These are phyloP conservation scores for Elaphurus davidianus DNA, from an alignment of 2,113 vertebrate genomes.

Conservation along the genomic window DNA sequence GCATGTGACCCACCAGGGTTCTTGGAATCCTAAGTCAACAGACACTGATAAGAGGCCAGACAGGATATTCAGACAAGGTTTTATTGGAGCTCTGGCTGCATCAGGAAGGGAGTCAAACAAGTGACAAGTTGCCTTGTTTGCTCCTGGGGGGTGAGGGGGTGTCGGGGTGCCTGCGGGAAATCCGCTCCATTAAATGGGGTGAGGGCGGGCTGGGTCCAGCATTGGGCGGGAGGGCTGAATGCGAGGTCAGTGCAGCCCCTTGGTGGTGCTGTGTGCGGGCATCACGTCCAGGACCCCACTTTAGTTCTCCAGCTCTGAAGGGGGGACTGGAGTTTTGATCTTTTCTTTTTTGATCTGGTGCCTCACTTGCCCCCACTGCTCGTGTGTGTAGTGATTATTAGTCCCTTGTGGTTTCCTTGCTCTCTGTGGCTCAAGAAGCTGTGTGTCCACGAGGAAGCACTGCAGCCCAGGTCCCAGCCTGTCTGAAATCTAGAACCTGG, in stretches of 20 bases:
- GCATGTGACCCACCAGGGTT: background rate
- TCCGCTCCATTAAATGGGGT: background rate
- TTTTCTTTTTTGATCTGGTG: background rate
- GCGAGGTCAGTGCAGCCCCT: background rate
- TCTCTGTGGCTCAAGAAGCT: background rate
- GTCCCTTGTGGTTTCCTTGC: background rate
- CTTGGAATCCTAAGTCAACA: background rate
- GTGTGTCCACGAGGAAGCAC: background rate
- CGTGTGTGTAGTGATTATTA: rapidly evolving
- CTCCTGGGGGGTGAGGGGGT: background rate
- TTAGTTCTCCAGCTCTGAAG: rapidly evolving
- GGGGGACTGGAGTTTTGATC: background rate
- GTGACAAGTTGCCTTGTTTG: background rate
- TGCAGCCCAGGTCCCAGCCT: background rate
- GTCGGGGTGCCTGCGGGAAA: rapidly evolving
- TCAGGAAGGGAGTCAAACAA: background rate
- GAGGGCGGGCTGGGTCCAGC: background rate
- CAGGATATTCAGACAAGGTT: background rate
- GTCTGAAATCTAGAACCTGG: background rate
- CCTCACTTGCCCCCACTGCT: background rate
- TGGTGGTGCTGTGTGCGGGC: background rate
- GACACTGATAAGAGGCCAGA: background rate
- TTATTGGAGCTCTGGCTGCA: background rate
- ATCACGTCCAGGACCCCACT: rapidly evolving
- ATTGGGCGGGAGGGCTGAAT: background rate